Evolutionary conservation across 2,888 invertebrate genomes (phyloP), one percentile per base, ranked within the genome.

Genomic region (Bembecia ichneumoniformis): DNA sequence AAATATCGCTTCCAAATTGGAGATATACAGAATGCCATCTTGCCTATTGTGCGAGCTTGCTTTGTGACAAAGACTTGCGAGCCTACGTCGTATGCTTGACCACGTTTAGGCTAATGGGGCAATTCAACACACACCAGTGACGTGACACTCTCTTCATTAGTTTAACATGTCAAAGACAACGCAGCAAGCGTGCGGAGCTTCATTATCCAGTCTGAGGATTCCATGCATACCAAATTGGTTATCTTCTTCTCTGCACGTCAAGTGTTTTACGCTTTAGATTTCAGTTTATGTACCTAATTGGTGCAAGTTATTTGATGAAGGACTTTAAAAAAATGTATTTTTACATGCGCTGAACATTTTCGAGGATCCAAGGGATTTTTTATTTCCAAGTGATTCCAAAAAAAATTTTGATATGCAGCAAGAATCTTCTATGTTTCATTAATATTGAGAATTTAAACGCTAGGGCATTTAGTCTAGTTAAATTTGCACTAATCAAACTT

Each of bases 151-250:
- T n/a, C 44, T 20, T 44, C 48, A 51, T 53, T 51, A 51, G 53
- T 55, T 55, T 55, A 49, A 49, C 55, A 55, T 55, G 49, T 55
- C 55, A 55, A 55, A 55, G 55, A 51, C 49, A 51, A 51, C 52
- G 16, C 49, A 45, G 47, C 35, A 13, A 40, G 40, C 40, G 40
- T 40, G 49, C 34, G 14, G 17, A 28, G 47, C 35, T 45, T 13
- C 40, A 40, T 40, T 40, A 40, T 14, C 40, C 40, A 13, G 40
- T 13, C 40, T 40, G 40, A 40, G 40, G 40, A 40, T 40, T 40
- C 40, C 40, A 40, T 40, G 40, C 40, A 40, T 40, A 40, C 13
- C 40, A 40, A 40, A 40, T 11, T 40, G n/a, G 40, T n/a, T 40
- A 40, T 14, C 5, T 40, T 40, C 13, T 40, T n/a, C 14, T 10